Evolutionary conservation across 2,797 vertebrate species (phyloP).

Genomic region (Masticophis lateralis): DNA sequence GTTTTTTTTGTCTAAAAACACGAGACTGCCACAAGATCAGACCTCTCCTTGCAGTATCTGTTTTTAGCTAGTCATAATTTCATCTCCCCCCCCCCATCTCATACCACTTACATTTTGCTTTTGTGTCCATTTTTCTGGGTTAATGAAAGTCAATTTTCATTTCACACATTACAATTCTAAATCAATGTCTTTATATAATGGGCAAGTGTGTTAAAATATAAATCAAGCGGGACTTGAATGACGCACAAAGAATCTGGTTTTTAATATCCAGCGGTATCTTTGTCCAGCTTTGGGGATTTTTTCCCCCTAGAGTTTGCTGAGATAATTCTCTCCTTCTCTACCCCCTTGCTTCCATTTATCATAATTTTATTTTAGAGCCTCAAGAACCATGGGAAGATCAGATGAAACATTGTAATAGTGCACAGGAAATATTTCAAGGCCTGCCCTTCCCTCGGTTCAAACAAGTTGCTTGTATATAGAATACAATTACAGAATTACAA

Average conservation of each 20-base stretch:
- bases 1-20: neutral
- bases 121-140: neutral
- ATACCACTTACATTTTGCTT: neutral
- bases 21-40: neutral
- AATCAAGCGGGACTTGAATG: neutral
- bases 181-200: neutral
- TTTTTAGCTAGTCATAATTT: neutral
- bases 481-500: neutral
- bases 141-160: neutral
- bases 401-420: neutral
- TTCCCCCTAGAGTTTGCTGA: neutral
- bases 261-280: neutral
- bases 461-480: neutral
- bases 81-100: rapidly evolving
- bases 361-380: neutral
- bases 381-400: neutral
- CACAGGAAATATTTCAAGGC: neutral
- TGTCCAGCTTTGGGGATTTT: neutral
- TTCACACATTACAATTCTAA: neutral
- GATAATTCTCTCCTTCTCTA: neutral
- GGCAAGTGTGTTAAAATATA: rapidly evolving
- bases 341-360: neutral
- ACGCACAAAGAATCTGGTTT: neutral
- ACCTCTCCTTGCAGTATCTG: neutral
- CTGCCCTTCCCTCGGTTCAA: neutral